Percentiles rank a stretch among this genome's conserved stretches.
These are phyloP conservation scores for Melanotaenia boesemani DNA, from an alignment of 2,797 vertebrate genomes.

Conservation along the genomic window DNA sequence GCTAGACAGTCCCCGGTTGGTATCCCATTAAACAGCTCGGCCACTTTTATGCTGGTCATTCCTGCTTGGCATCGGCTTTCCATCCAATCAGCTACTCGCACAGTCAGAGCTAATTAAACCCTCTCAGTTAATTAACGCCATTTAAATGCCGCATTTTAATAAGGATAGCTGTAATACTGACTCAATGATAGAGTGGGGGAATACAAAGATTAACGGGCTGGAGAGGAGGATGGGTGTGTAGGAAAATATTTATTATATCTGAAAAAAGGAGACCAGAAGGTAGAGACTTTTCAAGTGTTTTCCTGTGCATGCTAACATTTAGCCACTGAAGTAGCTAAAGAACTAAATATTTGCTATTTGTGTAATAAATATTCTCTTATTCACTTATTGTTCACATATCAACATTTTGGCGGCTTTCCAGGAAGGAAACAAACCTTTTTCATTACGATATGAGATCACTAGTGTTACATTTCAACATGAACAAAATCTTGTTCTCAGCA, in stretches of 20 bases:
- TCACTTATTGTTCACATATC: background rate
- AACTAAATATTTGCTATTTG: background rate
- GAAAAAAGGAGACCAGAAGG: background rate
- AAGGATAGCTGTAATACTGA: slow-evolving; percentile 29
- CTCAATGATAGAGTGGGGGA: slow-evolving; percentile 32
- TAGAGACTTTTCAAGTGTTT: background rate
- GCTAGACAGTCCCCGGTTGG: slow-evolving; percentile 9
- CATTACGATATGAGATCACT: no score
- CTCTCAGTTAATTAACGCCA: slow-evolving; percentile 67
- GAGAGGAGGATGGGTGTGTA: background rate
- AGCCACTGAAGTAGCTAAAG: background rate
- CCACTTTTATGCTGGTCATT: slow-evolving; percentile 46
- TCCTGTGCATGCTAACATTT: background rate
- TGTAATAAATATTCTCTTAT: background rate
- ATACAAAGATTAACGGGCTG: slow-evolving; percentile 2
- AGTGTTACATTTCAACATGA: background rate
- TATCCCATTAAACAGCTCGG: slow-evolving; percentile 25
- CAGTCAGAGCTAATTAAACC: slow-evolving; percentile 61
- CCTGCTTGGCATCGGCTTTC: slow-evolving; percentile 21
- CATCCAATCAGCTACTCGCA: slow-evolving; percentile 26
- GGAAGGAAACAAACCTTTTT: background rate
- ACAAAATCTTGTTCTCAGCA: background rate
- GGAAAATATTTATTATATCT: background rate
- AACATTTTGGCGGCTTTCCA: background rate
- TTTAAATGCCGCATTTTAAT: slow-evolving; percentile 48